phyloP scores from a whole-genome alignment of 2,113 vertebrate genomes.

The Antechinus stuartii region DNA sequence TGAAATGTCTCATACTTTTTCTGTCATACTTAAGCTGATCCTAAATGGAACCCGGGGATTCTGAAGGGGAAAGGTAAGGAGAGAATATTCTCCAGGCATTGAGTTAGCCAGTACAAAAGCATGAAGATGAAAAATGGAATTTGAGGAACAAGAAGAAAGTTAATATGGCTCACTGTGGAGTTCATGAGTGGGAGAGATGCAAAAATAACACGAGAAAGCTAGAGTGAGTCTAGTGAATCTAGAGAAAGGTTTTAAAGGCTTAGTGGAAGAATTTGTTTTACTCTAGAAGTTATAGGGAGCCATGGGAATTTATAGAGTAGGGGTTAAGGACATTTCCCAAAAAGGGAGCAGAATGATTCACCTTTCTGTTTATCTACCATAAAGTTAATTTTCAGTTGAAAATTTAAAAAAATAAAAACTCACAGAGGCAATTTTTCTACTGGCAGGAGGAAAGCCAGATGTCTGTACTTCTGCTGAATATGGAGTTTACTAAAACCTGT shows the following conservation, averaged over 20 bases:
- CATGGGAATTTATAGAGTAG: background rate
- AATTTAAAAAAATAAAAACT: background rate
- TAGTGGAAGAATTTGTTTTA: background rate
- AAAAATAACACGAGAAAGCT: background rate
- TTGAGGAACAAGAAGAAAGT: background rate
- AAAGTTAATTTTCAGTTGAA: background rate
- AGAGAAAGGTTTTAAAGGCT: background rate
- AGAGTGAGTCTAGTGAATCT: background rate
- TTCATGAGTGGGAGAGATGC: background rate
- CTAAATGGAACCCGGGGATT: too few species aligned
- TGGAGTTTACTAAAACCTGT: background rate
- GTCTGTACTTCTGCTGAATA: background rate
- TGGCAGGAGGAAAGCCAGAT: background rate
- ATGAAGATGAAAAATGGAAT: background rate
- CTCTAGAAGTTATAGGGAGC: background rate
- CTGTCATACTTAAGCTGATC: too few species aligned
- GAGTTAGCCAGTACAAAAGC: background rate
- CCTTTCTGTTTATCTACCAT: background rate
- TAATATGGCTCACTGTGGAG: background rate
- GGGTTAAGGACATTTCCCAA: background rate
- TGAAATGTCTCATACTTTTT: too few species aligned
- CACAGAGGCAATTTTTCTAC: background rate
- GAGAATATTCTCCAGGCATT: too few species aligned
- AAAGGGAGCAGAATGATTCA: background rate
- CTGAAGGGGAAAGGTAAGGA: too few species aligned